These are phyloP conservation scores for Cataglyphis hispanica DNA, from an alignment of 1,140 invertebrate species.

Conservation along the genomic window DNA sequence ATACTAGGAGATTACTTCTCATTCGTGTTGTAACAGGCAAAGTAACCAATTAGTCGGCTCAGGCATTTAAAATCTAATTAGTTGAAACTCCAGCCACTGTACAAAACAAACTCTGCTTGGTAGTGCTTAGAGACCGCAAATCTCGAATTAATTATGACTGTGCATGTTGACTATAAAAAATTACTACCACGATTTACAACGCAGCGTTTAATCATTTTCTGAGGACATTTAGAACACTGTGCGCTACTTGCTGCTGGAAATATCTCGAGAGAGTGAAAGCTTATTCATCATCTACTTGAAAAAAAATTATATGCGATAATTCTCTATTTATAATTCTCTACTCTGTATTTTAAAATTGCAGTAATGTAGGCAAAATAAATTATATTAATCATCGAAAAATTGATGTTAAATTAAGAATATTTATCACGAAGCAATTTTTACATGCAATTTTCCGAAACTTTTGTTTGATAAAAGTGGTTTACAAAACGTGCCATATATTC, in stretches of 20 bases:
- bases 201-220: slow-evolving; percentile 28
- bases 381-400: background rate
- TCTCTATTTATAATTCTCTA: background rate
- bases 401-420: background rate
- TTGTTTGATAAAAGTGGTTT: slow-evolving; percentile 28
- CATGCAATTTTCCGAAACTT: slow-evolving; percentile 48
- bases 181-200: slow-evolving; percentile 53
- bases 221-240: slow-evolving; percentile 37
- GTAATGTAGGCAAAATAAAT: background rate
- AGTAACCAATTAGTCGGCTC: slow-evolving; percentile 65
- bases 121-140: slow-evolving; percentile 42
- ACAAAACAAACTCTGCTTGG: slow-evolving; percentile 60
- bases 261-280: slow-evolving; percentile 16
- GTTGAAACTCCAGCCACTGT: slow-evolving; percentile 58
- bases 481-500: slow-evolving; percentile 33
- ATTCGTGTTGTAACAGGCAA: slow-evolving; percentile 29
- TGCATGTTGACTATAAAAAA: slow-evolving; percentile 51
- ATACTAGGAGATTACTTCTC: slow-evolving; percentile 38
- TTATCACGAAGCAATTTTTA: slow-evolving; percentile 26
- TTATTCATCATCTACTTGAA: slow-evolving; percentile 22
- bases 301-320: slow-evolving; percentile 22
- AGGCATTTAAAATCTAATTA: slow-evolving; percentile 71
- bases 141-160: slow-evolving; percentile 63
- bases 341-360: background rate
- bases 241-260: background rate